Evolutionary conservation across 1,140 invertebrate species (phyloP).

Genomic region (Drosophila tristis): DNA sequence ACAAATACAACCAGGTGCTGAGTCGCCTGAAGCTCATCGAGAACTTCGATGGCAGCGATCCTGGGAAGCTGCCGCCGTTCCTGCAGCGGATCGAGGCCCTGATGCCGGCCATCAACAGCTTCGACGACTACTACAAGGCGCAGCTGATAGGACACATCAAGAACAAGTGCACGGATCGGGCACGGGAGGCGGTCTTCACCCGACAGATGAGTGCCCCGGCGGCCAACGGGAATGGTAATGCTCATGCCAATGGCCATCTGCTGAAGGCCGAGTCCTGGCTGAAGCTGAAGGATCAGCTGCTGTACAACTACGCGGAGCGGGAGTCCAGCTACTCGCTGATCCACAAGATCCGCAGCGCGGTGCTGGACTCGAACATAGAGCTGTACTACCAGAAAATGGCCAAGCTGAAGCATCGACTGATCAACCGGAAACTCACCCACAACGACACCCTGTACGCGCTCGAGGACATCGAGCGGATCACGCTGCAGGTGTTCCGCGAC

Average conservation of each 20-base stretch:
- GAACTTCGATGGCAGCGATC: conserved; percentile 71
- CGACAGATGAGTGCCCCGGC: conserved; percentile 65
- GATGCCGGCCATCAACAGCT: conserved; percentile 64
- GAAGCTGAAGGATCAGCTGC: conserved; percentile 65
- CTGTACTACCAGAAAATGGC: conserved; percentile 71
- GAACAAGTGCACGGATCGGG: conserved; percentile 72
- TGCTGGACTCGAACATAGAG: conserved; percentile 70
- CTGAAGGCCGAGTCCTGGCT: conserved; percentile 66
- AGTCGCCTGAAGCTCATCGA: conserved; percentile 67
- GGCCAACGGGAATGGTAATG: conserved; percentile 30
- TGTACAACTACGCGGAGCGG: conserved; percentile 64
- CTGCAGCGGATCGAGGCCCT: conserved; percentile 67
- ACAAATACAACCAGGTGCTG: conserved; percentile 72
- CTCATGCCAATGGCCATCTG: conserved; percentile 23
- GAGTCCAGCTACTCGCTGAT: conserved; percentile 71
- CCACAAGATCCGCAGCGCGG: conserved; percentile 64
- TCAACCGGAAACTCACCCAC: conserved; percentile 69
- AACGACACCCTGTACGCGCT: conserved; percentile 64
- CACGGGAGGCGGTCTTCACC: conserved; percentile 63
- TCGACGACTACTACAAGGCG: conserved; percentile 71
- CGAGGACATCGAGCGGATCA: conserved; percentile 70
- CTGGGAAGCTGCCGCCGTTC: conserved; percentile 64
- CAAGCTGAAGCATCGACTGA: conserved; percentile 65
- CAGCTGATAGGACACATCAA: conserved; percentile 69
- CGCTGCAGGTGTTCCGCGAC: conserved; percentile 66